Percentiles rank a stretch among this genome's conserved stretches.
Evolutionary conservation across 2,888 invertebrate species (phyloP).

Genomic region (Synanthedon myopaeformis): DNA sequence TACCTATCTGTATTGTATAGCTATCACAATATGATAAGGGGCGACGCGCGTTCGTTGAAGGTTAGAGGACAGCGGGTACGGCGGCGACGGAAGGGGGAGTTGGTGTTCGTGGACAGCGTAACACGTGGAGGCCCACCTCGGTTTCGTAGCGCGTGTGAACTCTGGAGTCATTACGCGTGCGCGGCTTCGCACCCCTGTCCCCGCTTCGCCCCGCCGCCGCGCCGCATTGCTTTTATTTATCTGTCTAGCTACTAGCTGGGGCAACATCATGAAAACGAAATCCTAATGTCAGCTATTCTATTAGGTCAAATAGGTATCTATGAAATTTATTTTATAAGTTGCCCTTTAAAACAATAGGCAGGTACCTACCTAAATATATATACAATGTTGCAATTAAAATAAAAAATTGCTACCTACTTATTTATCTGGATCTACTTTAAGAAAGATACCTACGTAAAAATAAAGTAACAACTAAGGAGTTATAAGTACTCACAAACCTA

Average conservation of each 20-base stretch:
- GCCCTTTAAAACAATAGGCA: too few species aligned
- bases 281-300: slow-evolving; percentile 25
- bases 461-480: too few species aligned
- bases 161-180: slow-evolving; percentile 58
- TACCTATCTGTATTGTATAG: background rate
- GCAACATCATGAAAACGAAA: slow-evolving; percentile 11
- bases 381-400: too few species aligned
- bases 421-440: too few species aligned
- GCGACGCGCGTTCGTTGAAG: slow-evolving; percentile 46
- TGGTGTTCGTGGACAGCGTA: slow-evolving; percentile 15
- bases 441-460: too few species aligned
- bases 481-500: too few species aligned
- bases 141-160: slow-evolving; percentile 65
- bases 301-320: too few species aligned
- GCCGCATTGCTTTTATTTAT: slow-evolving; percentile 32
- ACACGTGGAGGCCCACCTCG: slow-evolving; percentile 69
- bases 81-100: slow-evolving; percentile 15
- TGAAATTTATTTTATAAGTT: too few species aligned
- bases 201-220: slow-evolving; percentile 28
- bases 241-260: slow-evolving; percentile 18
- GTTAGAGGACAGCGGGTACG: slow-evolving; percentile 20
- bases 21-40: slow-evolving; percentile 23
- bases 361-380: too few species aligned
- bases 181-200: slow-evolving; percentile 37
- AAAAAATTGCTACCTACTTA: too few species aligned